Evolutionary conservation across 2,888 invertebrate species (phyloP).

Genomic region (Campaea margaritaria): DNA sequence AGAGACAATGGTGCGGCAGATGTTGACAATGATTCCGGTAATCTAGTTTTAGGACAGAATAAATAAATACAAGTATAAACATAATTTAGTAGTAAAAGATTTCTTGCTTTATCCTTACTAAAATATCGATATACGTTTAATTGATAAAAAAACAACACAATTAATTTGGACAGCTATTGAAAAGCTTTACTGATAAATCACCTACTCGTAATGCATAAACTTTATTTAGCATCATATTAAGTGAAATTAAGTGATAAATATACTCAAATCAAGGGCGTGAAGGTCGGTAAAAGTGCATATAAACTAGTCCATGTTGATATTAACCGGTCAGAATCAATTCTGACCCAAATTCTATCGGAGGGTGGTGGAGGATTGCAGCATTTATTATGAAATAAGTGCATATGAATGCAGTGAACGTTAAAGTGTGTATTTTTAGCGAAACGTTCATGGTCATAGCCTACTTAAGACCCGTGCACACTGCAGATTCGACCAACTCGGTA

Average conservation of each 20-base stretch:
- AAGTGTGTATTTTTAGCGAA: constrained; percentile 23
- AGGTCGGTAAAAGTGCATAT: constrained; percentile 64
- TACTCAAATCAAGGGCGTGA: constrained; percentile 49
- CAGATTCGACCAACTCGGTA: neutral
- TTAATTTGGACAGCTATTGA: too few species aligned
- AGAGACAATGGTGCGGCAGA: too few species aligned
- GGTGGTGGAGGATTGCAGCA: constrained; percentile 33
- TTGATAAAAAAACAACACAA: too few species aligned
- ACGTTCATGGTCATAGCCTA: constrained; percentile 23
- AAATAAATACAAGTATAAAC: too few species aligned
- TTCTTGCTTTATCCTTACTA: too few species aligned
- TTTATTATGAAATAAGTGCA: constrained; percentile 35
- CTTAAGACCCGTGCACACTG: constrained; percentile 7
- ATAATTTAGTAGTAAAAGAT: too few species aligned
- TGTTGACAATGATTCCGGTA: too few species aligned
- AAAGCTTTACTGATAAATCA: too few species aligned
- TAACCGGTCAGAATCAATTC: constrained; percentile 43
- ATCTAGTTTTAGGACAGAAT: too few species aligned
- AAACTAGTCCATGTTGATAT: neutral
- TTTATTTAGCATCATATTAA: neutral
- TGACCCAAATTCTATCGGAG: constrained; percentile 52
- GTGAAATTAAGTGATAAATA: constrained; percentile 12
- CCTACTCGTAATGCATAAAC: too few species aligned
- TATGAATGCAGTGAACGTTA: constrained; percentile 34
- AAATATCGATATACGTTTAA: too few species aligned